Base-by-base conservation (phyloP, 2,888 invertebrate species). In the Dione vanillae region DNA sequence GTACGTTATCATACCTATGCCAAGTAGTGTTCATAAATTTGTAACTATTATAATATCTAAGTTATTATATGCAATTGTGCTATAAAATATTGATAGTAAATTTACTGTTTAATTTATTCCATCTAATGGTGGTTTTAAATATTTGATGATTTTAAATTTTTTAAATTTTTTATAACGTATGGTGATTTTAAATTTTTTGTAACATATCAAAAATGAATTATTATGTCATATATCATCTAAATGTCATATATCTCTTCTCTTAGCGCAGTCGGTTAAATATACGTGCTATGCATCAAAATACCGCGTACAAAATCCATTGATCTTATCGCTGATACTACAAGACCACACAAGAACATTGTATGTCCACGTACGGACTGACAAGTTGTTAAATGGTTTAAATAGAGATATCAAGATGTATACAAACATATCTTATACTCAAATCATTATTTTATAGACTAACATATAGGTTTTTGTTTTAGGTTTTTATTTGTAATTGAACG, bases 241-340 rank as follows among this genome's bases (percentile, higher is more conserved):
- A n/a, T n/a, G n/a, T n/a, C n/a, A 54, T 10, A 37, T 54, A 37
- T n/a, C 37, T 27, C 11, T 35, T 52, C 27, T 37, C 37, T 56
- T 56, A 16, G 0, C 37, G 11, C 10, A 7, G 37, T 56, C 16
- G 16, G 16, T 0, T 59, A 45, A 47, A 58, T 11, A 6, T 61
- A 68, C 67, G 64, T 68, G 35, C 62, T 49, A 20, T 43, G 41
- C 14, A 37, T 64, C 37, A 12, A 51, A 51, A 51, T n/a, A 12
- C 0, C 12, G 12, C 12, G 19, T 49, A 19, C 14, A 19, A 40
- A 51, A 64, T 16, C 16, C 9, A 19, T 35, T 8, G 64, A 64
- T 37, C 9, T 51, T 64, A 64, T 64, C 64, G 37, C 37, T 11
- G 40, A 64, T 12, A 2, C 10, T 19, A 40, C 37, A 64, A 40